Evolutionary conservation across 2,888 invertebrate genomes (phyloP).

Genomic region (Cephus sareptanus): DNA sequence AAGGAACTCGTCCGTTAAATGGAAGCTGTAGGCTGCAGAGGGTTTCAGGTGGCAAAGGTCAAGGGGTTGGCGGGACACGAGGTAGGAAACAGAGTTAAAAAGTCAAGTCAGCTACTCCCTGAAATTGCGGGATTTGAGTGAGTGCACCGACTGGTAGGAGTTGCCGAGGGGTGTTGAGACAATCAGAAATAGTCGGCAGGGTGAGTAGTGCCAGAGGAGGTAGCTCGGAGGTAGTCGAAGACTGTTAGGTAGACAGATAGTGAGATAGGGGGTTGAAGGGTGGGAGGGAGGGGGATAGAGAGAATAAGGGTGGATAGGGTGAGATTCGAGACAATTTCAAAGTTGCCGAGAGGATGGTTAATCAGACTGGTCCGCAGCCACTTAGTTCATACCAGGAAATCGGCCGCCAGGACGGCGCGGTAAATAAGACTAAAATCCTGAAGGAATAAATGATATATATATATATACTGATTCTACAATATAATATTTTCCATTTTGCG

Average conservation of each 20-base stretch:
- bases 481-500: no score
- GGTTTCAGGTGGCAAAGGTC: no score
- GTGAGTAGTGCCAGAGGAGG: background rate
- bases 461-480: no score
- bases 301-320: background rate
- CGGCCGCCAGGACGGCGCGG: no score
- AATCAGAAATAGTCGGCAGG: slow-evolving; percentile 2
- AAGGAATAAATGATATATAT: no score
- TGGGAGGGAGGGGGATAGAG: background rate
- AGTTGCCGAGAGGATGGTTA: slow-evolving; percentile 17
- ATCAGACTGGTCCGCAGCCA: slow-evolving; percentile 13
- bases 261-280: background rate
- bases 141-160: background rate
- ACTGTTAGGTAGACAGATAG: slow-evolving; percentile 1
- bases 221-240: background rate
- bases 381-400: background rate
- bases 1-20: background rate
- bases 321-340: slow-evolving; percentile 20
- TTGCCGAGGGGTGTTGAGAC: background rate
- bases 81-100: slow-evolving; percentile 18
- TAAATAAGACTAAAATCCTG: no score
- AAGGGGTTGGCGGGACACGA: background rate
- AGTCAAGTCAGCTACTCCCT: slow-evolving; percentile 38
- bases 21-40: background rate
- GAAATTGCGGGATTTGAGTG: slow-evolving; percentile 27